A percentile compares a stretch with the other conserved stretches of the same genome.
These are phyloP conservation scores for Pseudobourletiella spinata DNA, from an alignment of 1,140 invertebrate genomes.

Conservation along the genomic window DNA sequence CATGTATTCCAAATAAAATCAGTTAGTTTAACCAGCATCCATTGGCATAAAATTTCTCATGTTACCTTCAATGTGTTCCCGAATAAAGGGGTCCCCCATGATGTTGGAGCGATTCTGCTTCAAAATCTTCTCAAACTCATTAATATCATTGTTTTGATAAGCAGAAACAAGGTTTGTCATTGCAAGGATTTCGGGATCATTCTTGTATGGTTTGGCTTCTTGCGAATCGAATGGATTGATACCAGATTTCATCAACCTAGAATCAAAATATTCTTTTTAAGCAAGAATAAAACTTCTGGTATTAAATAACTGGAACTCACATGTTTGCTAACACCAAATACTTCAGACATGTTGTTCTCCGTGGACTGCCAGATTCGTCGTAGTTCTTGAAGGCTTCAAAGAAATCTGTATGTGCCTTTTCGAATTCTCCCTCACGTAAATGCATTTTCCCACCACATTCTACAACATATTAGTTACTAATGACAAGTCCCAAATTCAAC, in stretches of 20 bases:
- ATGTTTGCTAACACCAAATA: slow-evolving; percentile 98
- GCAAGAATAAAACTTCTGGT: no score
- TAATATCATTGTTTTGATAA: slow-evolving; percentile 99
- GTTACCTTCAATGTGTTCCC: slow-evolving; percentile 93
- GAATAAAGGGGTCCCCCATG: slow-evolving; percentile 99
- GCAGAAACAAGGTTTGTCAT: slow-evolving; percentile 99
- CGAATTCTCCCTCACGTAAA: slow-evolving; percentile 94
- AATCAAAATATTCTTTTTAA: no score
- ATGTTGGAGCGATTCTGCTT: slow-evolving; percentile 92
- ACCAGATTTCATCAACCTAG: slow-evolving; percentile 95
- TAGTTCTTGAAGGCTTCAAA: slow-evolving; percentile 99
- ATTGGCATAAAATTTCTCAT: no score
- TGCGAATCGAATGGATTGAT: slow-evolving; percentile 99
- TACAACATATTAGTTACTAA: slow-evolving; percentile 41
- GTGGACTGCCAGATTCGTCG: slow-evolving; percentile 96
- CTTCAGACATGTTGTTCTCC: slow-evolving; percentile 94
- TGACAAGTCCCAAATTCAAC: not conserved
- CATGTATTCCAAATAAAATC: no score
- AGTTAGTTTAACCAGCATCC: no score
- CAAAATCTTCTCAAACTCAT: slow-evolving; percentile 95
- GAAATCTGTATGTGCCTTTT: slow-evolving; percentile 98
- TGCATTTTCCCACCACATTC: slow-evolving; percentile 99
- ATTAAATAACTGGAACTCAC: no score
- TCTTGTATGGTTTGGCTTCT: slow-evolving; percentile 99
- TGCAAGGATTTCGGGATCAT: slow-evolving; percentile 97